These are phyloP conservation scores for Eumacrocentrus americanus DNA, from an alignment of 2,888 invertebrate species.

Conservation along the genomic window DNA sequence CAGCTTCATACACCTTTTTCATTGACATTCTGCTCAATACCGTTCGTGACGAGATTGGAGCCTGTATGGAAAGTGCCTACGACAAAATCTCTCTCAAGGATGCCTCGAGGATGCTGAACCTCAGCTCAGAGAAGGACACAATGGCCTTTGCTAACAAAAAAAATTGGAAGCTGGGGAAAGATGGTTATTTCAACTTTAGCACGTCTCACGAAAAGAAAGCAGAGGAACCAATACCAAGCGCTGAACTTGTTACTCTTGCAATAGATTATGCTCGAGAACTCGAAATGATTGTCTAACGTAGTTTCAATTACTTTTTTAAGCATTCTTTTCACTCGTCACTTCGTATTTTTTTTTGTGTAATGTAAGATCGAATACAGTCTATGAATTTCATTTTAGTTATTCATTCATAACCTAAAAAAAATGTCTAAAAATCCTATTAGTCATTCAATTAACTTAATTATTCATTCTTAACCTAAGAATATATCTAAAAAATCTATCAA, in stretches of 20 bases:
- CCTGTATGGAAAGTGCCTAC: slow-evolving; percentile 96
- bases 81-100: slow-evolving; percentile 85
- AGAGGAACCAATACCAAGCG: slow-evolving; percentile 84
- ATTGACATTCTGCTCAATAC: slow-evolving; percentile 96
- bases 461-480: too few species aligned
- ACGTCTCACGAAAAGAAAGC: slow-evolving; percentile 76
- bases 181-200: slow-evolving; percentile 82
- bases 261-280: slow-evolving; percentile 97
- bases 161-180: slow-evolving; percentile 80
- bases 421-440: not conserved
- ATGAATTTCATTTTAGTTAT: not conserved
- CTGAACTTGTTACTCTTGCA: slow-evolving; percentile 89
- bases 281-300: slow-evolving; percentile 93
- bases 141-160: slow-evolving; percentile 83
- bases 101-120: slow-evolving; percentile 87
- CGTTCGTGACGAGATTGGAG: slow-evolving; percentile 94
- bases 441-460: too few species aligned
- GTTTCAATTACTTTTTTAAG: slow-evolving; percentile 37
- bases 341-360: slow-evolving; percentile 36
- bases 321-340: slow-evolving; percentile 23
- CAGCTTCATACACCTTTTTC: slow-evolving; percentile 93
- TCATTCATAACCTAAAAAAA: too few species aligned
- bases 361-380: slow-evolving; percentile 30
- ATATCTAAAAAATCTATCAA: too few species aligned
- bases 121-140: slow-evolving; percentile 78